phyloP scores from a whole-genome alignment of 1,140 invertebrate species.

The Hycleus cichorii region DNA sequence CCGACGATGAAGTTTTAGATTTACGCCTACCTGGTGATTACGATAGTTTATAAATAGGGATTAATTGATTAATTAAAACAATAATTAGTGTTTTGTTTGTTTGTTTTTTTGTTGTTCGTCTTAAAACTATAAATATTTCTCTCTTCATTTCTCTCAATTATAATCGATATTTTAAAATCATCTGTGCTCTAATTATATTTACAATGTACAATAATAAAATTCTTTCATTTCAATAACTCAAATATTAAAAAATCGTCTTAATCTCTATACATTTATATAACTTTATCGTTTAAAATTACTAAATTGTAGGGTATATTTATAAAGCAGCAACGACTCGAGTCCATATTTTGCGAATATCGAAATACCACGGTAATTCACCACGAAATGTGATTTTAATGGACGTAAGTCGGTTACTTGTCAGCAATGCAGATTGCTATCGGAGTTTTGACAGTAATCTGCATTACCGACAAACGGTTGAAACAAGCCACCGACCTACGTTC shows the following conservation, averaged over 20 bases:
- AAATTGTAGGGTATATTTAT: conserved; percentile 5
- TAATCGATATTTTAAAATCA: conserved; percentile 13
- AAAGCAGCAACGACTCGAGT: conserved; percentile 8
- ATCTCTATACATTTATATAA: conserved; percentile 16
- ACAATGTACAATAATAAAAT: conserved; percentile 29
- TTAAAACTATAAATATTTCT: conserved; percentile 31
- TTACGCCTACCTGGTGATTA: conserved; percentile 43
- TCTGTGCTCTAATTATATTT: conserved; percentile 30
- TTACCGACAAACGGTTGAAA: too few relatives aligned
- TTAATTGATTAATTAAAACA: too few relatives aligned
- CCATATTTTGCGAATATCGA: conserved; percentile 5
- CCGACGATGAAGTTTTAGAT: conserved; percentile 48
- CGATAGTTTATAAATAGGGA: background rate
- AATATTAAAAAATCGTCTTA: conserved; percentile 20
- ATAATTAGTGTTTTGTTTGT: too few relatives aligned
- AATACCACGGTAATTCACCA: too few relatives aligned
- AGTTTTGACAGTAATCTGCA: too few relatives aligned
- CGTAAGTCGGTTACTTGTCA: too few relatives aligned
- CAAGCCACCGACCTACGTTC: too few relatives aligned
- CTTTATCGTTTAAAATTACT: too few relatives aligned
- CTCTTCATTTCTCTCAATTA: conserved; percentile 12
- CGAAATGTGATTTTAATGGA: too few relatives aligned
- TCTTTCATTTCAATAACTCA: conserved; percentile 23
- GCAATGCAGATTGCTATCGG: too few relatives aligned
- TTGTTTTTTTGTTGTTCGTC: too few relatives aligned